Base-by-base conservation (phyloP, 2,113 vertebrate genomes). In the Nothocercus julius region DNA sequence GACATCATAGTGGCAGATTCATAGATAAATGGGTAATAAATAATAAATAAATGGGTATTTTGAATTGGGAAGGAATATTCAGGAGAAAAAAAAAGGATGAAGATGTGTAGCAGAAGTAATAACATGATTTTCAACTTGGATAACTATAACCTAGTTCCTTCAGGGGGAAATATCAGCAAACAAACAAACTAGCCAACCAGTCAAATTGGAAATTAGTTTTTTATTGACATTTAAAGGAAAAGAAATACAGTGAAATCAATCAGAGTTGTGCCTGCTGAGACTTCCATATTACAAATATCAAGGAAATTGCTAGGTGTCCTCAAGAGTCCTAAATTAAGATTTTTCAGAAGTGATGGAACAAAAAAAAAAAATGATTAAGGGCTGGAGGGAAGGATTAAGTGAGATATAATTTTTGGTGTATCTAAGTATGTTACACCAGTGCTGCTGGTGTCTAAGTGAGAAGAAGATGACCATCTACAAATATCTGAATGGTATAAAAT, bases 121-220 rank as follows among this genome's bases (percentile, higher is more conserved):
- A 95, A 87, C 17, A 36, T 76, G 68, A 95, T 95, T 95, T 94
- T 95, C 89, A 75, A 63, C 68, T 91, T 78, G 47, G 72, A 40
- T 85, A 81, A 78, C 82, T 82, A 53, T 76, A 70, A 85, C 70
- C 63, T 89, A 20, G 2, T 93, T 91, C 63, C 80, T 90, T 88
- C 62, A 68, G 62, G 66, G 68, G 24, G 51, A 93, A 88, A 93
- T 42, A 81, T 81, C 79, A 80, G 77, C 69, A 95, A 90, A 91
- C 36, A 90, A 91, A 76, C 25, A 70, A 92, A 70, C 64, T 72
- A 96, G 89, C 82, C 82, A 93, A 68, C 63, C 79, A 81, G 78
- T 44, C 42, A 87, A 92, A 94, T 11, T 80, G 69, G 63, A 94
- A 96, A 96, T 89, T 73, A 47, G 0, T 0, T 67, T 93, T 96